phyloP scores from a whole-genome alignment of 2,888 invertebrate species.

The Andrena hattorfiana region DNA sequence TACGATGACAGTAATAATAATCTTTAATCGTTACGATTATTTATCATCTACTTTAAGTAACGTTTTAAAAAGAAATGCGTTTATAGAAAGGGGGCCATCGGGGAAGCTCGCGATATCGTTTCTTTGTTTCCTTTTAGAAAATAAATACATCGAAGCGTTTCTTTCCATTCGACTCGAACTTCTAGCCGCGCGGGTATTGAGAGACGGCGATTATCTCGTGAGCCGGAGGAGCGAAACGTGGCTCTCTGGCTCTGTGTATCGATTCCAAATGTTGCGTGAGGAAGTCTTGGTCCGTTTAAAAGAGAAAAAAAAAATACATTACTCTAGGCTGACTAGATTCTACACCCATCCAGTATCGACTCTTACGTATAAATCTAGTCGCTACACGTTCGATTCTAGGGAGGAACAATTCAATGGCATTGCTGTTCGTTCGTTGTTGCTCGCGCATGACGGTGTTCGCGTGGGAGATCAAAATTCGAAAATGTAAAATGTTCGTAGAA shows the following conservation, averaged over 20 bases:
- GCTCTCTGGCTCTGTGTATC: neutral
- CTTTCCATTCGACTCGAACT: slow-evolving; percentile 1
- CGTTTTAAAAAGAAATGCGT: slow-evolving; percentile 27
- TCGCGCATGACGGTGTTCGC: neutral
- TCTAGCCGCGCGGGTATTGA: slow-evolving; percentile 2
- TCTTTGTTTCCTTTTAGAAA: neutral
- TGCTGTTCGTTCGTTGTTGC: neutral
- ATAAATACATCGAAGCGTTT: neutral
- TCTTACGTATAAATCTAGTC: slow-evolving; percentile 52
- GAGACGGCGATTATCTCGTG: slow-evolving; percentile 3
- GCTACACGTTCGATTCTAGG: slow-evolving; percentile 56
- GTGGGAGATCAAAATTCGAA: slow-evolving; percentile 33
- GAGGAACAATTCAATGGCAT: slow-evolving; percentile 46
- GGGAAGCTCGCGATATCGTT: slow-evolving; percentile 15
- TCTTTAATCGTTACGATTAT: neutral
- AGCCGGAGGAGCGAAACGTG: slow-evolving; percentile 14
- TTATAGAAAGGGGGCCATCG: neutral
- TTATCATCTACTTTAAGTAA: neutral
- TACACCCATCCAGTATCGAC: slow-evolving; percentile 73
- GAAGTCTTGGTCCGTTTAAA: slow-evolving; percentile 63
- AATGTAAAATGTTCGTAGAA: slow-evolving; percentile 16
- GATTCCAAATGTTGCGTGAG: slow-evolving; percentile 43
- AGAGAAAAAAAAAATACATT: slow-evolving; percentile 44
- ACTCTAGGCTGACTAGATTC: slow-evolving; percentile 76
- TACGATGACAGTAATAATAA: neutral